Evolutionary conservation across 2,113 vertebrate species (phyloP), one percentile per base, ranked within the genome.

Genomic region (Planiliza haematocheilus): DNA sequence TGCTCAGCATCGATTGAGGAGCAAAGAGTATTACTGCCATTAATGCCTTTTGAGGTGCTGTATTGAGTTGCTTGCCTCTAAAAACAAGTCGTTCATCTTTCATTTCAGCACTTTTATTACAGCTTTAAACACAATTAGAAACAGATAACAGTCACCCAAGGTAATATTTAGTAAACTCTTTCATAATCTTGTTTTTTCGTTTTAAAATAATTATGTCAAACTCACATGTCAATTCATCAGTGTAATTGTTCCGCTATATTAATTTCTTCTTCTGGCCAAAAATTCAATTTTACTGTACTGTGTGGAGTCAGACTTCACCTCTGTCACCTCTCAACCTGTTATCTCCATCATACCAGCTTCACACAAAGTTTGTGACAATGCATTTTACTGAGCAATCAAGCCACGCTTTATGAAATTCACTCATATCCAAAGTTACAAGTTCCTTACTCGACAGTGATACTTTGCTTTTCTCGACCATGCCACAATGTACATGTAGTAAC

Each of bases 1-100:
- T 91, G 82, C 81, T 72, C 65, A 30, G 81, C 88, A 92, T 92
- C 88, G 90, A 92, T 91, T 84, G 77, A 81, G 80, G 80, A 83
- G 83, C 39, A 60, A 71, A 66, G 84, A 89, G 88, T 86, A 90
- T 90, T 86, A 86, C 88, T 83, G 84, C 86, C 78, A 84, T 90
- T 87, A 88, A 90, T 84, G 87, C 86, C 82, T 90, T 86, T 86
- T 87, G 78, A 87, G 87, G 81, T 73, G 81, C 85, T 39, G 78
- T 77, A 89, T 88, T 84, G 87, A 90, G 85, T 77, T 49, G 80
- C 81, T 74, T 66, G 83, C 84, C 69, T 86, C 70, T 85, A 77
- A 90, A 90, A 91, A 91, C 86, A 92, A 90, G 81, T 80, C 79
- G 17, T 91, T 90, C 70, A 79, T 92, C 89, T 91, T 91, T 88